Base-by-base conservation (phyloP, 1,140 invertebrate species). In the Halyomorpha halys region DNA sequence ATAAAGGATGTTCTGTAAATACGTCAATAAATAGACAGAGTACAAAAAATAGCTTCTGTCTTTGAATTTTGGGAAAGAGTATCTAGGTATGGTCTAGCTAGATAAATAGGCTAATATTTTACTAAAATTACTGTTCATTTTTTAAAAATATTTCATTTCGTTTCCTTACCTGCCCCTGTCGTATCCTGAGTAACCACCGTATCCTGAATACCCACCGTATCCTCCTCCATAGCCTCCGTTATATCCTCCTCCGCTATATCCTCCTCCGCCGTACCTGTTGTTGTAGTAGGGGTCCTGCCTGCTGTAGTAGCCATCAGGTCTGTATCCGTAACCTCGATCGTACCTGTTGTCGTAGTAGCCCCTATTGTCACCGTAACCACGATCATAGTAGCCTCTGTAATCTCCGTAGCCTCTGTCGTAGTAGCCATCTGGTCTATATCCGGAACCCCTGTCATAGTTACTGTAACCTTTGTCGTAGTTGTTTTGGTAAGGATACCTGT, bases 251-350 rank as follows among this genome's bases (percentile, higher is more conserved):
- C 53, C 53, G 6, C 23, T 15, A 21, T 56, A 23, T 8, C 23
- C 51, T n/a, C 21, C n/a, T n/a, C 51, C 21, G 4, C 51, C 51
- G 51, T 53, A 53, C 21, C 51, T 53, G 51, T 53, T 56, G 53
- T 49, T 19, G 47, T 49, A n/a, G 13, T 47, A 49, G n/a, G 47
- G 47, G n/a, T 49, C 47, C 34, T 39, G 34, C 47, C 47, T 49
- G 47, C 21, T 49, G 47, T 49, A 49, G 47, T 49, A 49, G 47
- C 47, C 47, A 21, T 49, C 47, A 14, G 47, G 47, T 16, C 47
- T 49, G 16, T 49, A 49, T 13, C 47, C 47, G 47, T 49, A 49
- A 1, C 47, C 47, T 5, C 47, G 9, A 13, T 56, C 53, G 53
- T 56, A 56, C 14, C 53, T 23, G 15, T 23, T 56, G 8, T 25